Evolutionary conservation across 1,140 invertebrate species (phyloP).

Genomic region (Trichonephila inaurata): DNA sequence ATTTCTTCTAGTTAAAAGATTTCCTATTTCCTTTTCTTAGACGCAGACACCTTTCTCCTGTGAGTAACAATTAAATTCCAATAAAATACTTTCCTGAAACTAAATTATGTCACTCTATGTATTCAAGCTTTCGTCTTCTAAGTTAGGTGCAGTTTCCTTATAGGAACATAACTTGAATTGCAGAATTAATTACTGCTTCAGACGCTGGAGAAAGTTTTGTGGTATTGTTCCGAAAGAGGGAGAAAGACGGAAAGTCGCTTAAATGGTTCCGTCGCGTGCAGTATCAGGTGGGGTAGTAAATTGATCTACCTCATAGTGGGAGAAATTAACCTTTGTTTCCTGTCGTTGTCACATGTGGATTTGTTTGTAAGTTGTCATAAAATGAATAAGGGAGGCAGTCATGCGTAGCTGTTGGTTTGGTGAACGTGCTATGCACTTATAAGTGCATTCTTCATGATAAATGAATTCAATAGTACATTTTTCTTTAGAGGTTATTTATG

Average conservation of each 20-base stretch:
- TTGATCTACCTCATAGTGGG: background rate
- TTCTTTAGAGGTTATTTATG: too few species aligned
- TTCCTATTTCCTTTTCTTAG: background rate
- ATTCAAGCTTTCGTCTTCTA: background rate
- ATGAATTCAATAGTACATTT: too few species aligned
- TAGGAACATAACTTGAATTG: background rate
- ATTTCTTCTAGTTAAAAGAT: too few species aligned
- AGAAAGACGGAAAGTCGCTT: background rate
- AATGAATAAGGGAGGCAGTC: background rate
- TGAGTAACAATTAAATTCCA: background rate
- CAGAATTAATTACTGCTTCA: conserved; percentile 23
- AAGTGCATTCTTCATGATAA: too few species aligned
- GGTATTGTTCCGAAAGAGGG: background rate
- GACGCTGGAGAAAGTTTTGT: background rate
- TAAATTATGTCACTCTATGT: background rate
- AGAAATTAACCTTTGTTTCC: conserved; percentile 25
- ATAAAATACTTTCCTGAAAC: background rate
- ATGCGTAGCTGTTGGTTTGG: background rate
- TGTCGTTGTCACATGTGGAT: background rate
- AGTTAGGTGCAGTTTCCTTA: background rate
- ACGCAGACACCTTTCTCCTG: background rate
- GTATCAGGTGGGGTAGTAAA: background rate
- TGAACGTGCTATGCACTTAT: background rate
- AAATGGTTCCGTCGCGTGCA: conserved; percentile 29
- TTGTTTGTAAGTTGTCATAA: conserved; percentile 26